Conservation (phyloP, 2,797 vertebrate species). For the Notolepis coatsorum region DNA sequence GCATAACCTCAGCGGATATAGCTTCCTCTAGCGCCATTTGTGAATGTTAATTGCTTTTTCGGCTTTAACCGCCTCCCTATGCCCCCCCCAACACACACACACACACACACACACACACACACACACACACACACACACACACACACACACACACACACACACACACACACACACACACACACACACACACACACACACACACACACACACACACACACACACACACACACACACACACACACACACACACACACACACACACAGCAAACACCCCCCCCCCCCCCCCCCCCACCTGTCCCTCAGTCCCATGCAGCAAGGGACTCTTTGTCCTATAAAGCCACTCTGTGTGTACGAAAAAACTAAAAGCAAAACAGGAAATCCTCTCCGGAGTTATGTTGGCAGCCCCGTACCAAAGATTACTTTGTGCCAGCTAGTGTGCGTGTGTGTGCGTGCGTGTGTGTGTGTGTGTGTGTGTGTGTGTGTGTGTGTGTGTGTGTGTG, state of each 20-base stretch:
- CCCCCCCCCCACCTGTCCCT: slow-evolving; percentile 55
- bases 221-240: no score
- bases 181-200: no score
- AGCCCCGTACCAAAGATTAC: slow-evolving; percentile 10
- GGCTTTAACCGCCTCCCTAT: slow-evolving; percentile 13
- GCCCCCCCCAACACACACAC: background rate
- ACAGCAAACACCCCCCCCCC: slow-evolving; percentile 9
- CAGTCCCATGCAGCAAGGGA: slow-evolving; percentile 36
- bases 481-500: slow-evolving; percentile 8
- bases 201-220: no score
- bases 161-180: no score
- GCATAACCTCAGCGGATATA: slow-evolving; percentile 69
- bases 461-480: slow-evolving; percentile 11
- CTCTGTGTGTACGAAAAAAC: slow-evolving; percentile 20
- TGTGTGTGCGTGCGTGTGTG: slow-evolving; percentile 12
- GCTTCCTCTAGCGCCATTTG: slow-evolving; percentile 73
- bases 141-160: no score
- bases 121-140: no score
- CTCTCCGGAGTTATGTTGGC: slow-evolving; percentile 26
- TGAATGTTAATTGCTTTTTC: slow-evolving; percentile 81
- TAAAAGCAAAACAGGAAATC: no score
- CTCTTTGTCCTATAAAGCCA: slow-evolving; percentile 32
- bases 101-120: no score
- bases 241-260: no score
- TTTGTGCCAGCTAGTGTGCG: slow-evolving; percentile 12